These are phyloP conservation scores for Elmis aenea DNA, from an alignment of 2,888 invertebrate species.

Conservation along the genomic window DNA sequence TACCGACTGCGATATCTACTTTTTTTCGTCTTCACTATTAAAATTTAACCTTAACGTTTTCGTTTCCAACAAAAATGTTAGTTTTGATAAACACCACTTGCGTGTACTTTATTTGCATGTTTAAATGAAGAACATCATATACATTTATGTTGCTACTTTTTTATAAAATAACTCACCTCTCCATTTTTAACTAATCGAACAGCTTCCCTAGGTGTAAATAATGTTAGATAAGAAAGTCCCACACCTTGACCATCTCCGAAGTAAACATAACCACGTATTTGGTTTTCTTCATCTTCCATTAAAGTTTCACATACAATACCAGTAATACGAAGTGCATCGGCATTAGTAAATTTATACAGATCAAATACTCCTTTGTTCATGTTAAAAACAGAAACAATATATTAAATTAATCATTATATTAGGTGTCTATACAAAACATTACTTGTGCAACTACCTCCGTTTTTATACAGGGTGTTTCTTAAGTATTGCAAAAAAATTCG, in stretches of 20 bases:
- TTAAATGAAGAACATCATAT: too few relatives aligned
- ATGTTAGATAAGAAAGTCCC: conserved; percentile 68
- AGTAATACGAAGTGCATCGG: conserved; percentile 73
- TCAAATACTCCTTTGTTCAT: conserved; percentile 73
- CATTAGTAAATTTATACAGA: conserved; percentile 69
- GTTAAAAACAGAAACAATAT: too few relatives aligned
- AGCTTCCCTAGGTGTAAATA: conserved; percentile 74
- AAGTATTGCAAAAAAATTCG: too few relatives aligned
- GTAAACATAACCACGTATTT: conserved; percentile 74
- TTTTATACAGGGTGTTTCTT: too few relatives aligned
- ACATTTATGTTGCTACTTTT: too few relatives aligned
- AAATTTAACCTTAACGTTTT: too few relatives aligned
- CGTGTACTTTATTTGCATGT: too few relatives aligned
- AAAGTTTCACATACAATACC: conserved; percentile 72
- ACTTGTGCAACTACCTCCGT: too few relatives aligned
- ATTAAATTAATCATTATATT: too few relatives aligned
- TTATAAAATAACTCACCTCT: conserved; percentile 66
- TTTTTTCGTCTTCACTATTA: conserved; percentile 30
- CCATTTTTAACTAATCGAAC: conserved; percentile 76
- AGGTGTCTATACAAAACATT: too few relatives aligned
- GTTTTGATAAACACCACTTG: too few relatives aligned
- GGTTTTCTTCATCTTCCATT: conserved; percentile 76
- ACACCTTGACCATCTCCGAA: conserved; percentile 72
- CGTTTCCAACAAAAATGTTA: too few relatives aligned
- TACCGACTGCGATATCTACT: conserved; percentile 66